A percentile compares a stretch with the other conserved stretches of the same genome.
phyloP scores from a whole-genome alignment of 2,888 invertebrate species.

The Ethmia dodecea region DNA sequence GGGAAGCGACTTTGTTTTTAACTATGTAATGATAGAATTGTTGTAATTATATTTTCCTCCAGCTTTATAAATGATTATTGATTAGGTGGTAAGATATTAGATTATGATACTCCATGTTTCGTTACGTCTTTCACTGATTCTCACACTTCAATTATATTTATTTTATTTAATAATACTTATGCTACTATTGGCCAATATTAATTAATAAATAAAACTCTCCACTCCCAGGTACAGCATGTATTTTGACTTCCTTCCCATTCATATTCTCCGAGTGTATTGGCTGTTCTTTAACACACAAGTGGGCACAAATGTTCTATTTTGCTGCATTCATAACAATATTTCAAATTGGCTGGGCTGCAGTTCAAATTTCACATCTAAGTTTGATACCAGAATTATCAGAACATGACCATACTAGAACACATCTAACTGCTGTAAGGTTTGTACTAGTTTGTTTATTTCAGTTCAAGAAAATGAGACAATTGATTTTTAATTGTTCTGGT shows the following conservation, averaged over 20 bases:
- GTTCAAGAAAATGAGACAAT: too few species aligned
- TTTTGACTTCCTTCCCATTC: slow-evolving; percentile 89
- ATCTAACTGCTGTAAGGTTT: slow-evolving; percentile 86
- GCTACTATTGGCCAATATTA: too few species aligned
- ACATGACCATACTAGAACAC: slow-evolving; percentile 84
- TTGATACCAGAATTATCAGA: slow-evolving; percentile 90
- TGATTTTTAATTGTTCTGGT: slow-evolving; percentile 1
- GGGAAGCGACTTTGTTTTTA: too few species aligned
- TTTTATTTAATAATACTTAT: too few species aligned
- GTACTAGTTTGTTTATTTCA: slow-evolving; percentile 1
- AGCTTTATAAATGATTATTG: too few species aligned
- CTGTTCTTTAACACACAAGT: slow-evolving; percentile 79
- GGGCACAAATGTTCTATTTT: slow-evolving; percentile 86
- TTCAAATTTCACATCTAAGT: slow-evolving; percentile 94
- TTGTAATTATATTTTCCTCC: too few species aligned
- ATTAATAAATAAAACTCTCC: too few species aligned
- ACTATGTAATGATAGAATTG: too few species aligned
- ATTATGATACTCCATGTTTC: too few species aligned
- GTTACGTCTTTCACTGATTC: too few species aligned
- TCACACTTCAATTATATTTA: too few species aligned
- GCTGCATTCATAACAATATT: slow-evolving; percentile 88
- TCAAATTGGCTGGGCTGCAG: slow-evolving; percentile 96
- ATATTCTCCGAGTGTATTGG: slow-evolving; percentile 88
- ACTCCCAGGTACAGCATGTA: slow-evolving; percentile 87
- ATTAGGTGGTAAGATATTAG: too few species aligned